Percentiles rank a stretch among this genome's conserved stretches.
Evolutionary conservation across 2,113 vertebrate genomes (phyloP).

Genomic region (Anser brachyrhynchus): DNA sequence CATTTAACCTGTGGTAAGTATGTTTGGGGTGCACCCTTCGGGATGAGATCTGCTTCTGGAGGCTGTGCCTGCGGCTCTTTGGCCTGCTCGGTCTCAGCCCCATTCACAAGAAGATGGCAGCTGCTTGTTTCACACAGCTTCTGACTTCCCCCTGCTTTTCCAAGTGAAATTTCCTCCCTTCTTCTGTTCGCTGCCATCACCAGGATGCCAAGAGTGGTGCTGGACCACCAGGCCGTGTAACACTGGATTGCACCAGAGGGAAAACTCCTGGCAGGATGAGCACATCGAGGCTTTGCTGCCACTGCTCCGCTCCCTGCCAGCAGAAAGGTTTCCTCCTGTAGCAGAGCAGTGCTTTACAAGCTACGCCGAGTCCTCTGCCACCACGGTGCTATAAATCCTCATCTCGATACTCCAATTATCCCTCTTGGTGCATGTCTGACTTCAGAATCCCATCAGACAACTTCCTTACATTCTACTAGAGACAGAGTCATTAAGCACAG

Average conservation of each 20-base stretch:
- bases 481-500: conserved; percentile 35
- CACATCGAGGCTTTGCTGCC: background rate
- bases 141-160: conserved; percentile 18
- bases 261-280: conserved; percentile 36
- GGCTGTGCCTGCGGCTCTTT: conserved; percentile 23
- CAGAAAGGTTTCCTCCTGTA: background rate
- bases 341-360: background rate
- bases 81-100: conserved; percentile 15
- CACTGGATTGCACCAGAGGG: conserved; percentile 32
- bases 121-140: conserved; percentile 4
- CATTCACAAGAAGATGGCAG: conserved; percentile 22
- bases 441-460: conserved; percentile 23
- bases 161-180: background rate
- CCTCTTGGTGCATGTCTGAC: background rate
- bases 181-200: conserved; percentile 10
- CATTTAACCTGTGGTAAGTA: background rate
- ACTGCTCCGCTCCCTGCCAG: background rate
- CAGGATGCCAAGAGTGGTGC: background rate
- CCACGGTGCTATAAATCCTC: background rate
- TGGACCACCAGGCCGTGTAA: conserved; percentile 32
- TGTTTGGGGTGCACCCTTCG: background rate
- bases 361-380: background rate
- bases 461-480: conserved; percentile 38
- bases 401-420: conserved; percentile 10
- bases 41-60: background rate